Evolutionary conservation across 2,888 invertebrate species (phyloP).

Genomic region (Platycheirus albimanus): DNA sequence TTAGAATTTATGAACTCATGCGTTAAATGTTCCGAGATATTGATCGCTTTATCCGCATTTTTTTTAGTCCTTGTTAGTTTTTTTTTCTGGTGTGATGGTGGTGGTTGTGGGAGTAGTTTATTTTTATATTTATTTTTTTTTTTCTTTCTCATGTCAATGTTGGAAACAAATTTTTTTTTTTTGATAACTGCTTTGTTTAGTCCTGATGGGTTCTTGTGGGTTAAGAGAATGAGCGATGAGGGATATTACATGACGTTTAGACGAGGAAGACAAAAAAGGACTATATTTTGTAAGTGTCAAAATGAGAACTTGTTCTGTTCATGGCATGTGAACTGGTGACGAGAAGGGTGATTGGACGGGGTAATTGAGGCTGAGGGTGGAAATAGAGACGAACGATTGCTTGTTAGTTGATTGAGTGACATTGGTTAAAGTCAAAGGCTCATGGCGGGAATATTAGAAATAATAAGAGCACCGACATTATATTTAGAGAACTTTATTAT

Average conservation of each 20-base stretch:
- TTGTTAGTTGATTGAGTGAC: conserved; percentile 36
- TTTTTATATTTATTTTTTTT: neutral
- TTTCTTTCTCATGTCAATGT: conserved; percentile 15
- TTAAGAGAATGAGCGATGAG: conserved; percentile 25
- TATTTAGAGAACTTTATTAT: neutral
- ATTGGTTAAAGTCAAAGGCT: conserved; percentile 23
- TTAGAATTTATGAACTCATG: conserved; percentile 37
- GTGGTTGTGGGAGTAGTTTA: neutral
- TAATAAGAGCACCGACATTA: conserved; percentile 18
- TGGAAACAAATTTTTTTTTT: conserved; percentile 12
- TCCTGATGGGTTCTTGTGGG: conserved; percentile 28
- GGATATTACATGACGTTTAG: conserved; percentile 20
- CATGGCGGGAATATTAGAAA: conserved; percentile 22
- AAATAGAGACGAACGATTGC: conserved; percentile 21
- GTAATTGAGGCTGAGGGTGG: neutral
- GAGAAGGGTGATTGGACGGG: neutral
- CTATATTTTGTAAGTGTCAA: conserved; percentile 28
- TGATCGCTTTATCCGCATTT: conserved; percentile 34
- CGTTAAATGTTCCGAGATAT: conserved; percentile 39
- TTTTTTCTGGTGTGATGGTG: conserved; percentile 6
- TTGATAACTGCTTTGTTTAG: conserved; percentile 32
- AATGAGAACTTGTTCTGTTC: conserved; percentile 37
- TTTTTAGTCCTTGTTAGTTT: conserved; percentile 6
- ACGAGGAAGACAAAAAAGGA: neutral
- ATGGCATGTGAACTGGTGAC: conserved; percentile 22